These are phyloP conservation scores for Xenus cinereus DNA, from an alignment of 2,113 vertebrate genomes.

Conservation along the genomic window DNA sequence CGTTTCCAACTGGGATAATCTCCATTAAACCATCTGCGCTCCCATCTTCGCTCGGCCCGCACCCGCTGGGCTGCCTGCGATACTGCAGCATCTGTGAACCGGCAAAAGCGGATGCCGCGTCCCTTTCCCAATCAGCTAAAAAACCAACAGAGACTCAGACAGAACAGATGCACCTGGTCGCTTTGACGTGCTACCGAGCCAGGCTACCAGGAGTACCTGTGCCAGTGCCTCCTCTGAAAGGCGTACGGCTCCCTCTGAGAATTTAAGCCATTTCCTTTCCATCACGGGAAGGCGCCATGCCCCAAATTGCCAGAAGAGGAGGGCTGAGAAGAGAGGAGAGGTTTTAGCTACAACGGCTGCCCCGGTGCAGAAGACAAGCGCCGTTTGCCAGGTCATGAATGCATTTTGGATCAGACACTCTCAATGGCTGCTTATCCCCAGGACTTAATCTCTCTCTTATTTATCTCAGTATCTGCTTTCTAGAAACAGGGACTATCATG, in stretches of 20 bases:
- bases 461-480: conserved; percentile 34
- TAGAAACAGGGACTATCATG: conserved; percentile 7
- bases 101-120: not conserved
- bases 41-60: not conserved
- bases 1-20: conserved; percentile 81
- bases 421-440: not conserved
- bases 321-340: not conserved
- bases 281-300: not conserved
- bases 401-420: not conserved
- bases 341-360: not conserved
- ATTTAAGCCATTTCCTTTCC: not conserved
- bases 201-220: not conserved
- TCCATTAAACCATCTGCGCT: conserved; percentile 82
- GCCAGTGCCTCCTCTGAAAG: conserved; percentile 23
- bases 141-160: conserved; percentile 27
- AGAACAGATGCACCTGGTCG: conserved; percentile 54
- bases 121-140: not conserved
- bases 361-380: not conserved
- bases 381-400: not conserved
- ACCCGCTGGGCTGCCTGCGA: conserved; percentile 58
- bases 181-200: not conserved
- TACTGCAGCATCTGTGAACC: conserved; percentile 53
- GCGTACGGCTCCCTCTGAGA: not conserved
- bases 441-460: conserved; percentile 35
- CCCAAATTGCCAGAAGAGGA: not conserved